Evolutionary conservation across 2,888 invertebrate species (phyloP), one percentile per base, ranked within the genome.

Genomic region (Tyria jacobaeae): DNA sequence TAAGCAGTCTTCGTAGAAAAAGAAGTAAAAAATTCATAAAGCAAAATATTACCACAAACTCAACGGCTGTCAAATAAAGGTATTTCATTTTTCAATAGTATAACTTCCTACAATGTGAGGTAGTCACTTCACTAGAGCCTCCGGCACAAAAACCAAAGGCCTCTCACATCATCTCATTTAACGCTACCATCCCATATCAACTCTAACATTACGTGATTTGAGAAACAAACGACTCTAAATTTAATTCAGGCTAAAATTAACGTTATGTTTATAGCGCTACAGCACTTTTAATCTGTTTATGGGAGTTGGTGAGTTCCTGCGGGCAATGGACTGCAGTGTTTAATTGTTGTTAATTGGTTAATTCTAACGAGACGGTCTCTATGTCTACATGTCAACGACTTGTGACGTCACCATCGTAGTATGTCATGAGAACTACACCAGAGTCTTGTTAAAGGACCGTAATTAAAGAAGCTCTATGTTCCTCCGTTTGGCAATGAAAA

Each of bases 281-380:
- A 48, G 35, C 39, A 34, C 35, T 44, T 4, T 21, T 27, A 10
- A 48, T 27, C 24, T 31, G 63, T n/a, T 34, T 48, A 12, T 3
- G 31, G n/a, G 34, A 27, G 14, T 44, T 31, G 50, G 35, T 35
- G n/a, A 3, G 25, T 60, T 24, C 49, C 39, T 25, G 44, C 57
- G 77, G 67, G 68, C 73, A 65, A 75, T 71, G 74, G 62, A 64
- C 69, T 57, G 66, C 63, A 48, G 61, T 71, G 64, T 70, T 67
- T 79, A 88, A 89, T 89, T 88, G 84, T 83, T 86, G 89, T 89
- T 89, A 90, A 90, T 89, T 84, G 88, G 86, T 87, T 89, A 89
- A 90, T 89, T 87, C 82, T 86, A 81, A 86, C 77, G 81, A 55
- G 83, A 81, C 70, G 67, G 71, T 73, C 21, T 80, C 79, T 74